Conservation (phyloP, 2,113 vertebrate genomes). For the Xenopus borealis region DNA sequence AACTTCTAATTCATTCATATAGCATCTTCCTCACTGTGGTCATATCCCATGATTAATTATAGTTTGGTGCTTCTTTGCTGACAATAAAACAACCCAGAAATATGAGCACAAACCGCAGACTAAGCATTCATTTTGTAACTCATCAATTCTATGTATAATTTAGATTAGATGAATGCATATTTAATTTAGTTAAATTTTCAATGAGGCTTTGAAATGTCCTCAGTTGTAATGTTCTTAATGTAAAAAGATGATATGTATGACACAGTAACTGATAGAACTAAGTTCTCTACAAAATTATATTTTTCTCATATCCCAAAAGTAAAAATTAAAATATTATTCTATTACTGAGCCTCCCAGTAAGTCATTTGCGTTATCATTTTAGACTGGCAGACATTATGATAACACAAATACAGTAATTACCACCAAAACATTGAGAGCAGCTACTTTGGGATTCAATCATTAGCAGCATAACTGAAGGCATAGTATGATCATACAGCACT, state of each 20-base stretch:
- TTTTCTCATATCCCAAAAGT: slow-evolving; percentile 6
- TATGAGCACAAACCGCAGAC: slow-evolving; percentile 40
- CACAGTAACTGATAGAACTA: slow-evolving; percentile 28
- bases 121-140: slow-evolving; percentile 46
- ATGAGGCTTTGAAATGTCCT: slow-evolving; percentile 41
- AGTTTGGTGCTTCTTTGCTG: slow-evolving; percentile 21
- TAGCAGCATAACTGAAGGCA: too few relatives aligned
- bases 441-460: too few relatives aligned
- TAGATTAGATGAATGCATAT: slow-evolving; percentile 42
- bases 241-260: slow-evolving; percentile 30
- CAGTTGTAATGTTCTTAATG: slow-evolving; percentile 28
- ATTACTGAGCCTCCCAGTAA: neutral
- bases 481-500: too few relatives aligned
- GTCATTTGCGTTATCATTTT: neutral
- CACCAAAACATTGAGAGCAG: too few relatives aligned
- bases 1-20: slow-evolving; percentile 38
- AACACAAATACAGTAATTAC: too few relatives aligned
- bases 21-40: slow-evolving; percentile 12
- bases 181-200: slow-evolving; percentile 41
- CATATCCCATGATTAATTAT: slow-evolving; percentile 22
- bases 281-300: neutral
- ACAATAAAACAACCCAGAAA: slow-evolving; percentile 36
- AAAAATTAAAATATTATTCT: neutral
- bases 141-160: slow-evolving; percentile 44
- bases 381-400: too few relatives aligned